phyloP scores from a whole-genome alignment of 2,888 invertebrate species.

The Drosophila multiciliata region DNA sequence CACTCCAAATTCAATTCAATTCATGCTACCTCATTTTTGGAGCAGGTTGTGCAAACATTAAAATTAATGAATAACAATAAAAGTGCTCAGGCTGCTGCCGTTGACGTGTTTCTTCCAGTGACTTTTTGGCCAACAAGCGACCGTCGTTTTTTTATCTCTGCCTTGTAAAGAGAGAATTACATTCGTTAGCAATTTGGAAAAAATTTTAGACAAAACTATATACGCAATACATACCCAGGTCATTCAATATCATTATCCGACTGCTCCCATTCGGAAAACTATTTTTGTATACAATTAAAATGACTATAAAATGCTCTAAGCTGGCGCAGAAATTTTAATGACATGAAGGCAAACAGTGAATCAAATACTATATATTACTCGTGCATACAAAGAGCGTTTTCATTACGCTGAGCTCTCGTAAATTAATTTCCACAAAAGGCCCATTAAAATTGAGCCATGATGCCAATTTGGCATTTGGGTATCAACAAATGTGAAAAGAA shows the following conservation, averaged over 20 bases:
- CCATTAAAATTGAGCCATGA: constrained; percentile 76
- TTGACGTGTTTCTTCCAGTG: constrained; percentile 27
- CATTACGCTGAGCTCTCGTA: constrained; percentile 58
- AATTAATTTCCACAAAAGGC: constrained; percentile 47
- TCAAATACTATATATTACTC: constrained; percentile 11
- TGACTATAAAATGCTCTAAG: constrained; percentile 41
- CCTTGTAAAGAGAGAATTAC: neutral
- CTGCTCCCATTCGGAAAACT: constrained; percentile 24
- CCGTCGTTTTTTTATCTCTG: constrained; percentile 1
- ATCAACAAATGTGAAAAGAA: constrained; percentile 27
- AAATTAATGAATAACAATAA: constrained; percentile 84
- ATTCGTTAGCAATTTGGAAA: neutral
- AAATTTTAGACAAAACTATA: neutral
- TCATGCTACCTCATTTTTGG: constrained; percentile 38
- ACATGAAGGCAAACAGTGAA: constrained; percentile 22
- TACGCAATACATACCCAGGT: neutral
- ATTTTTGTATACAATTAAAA: constrained; percentile 42
- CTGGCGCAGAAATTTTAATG: constrained; percentile 60
- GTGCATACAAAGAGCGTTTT: constrained; percentile 25
- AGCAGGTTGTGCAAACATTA: constrained; percentile 79
- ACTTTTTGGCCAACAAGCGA: constrained; percentile 18
- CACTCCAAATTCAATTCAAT: constrained; percentile 78
- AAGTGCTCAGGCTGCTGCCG: constrained; percentile 40
- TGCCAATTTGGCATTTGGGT: constrained; percentile 67
- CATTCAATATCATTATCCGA: neutral